A percentile compares a stretch with the other conserved stretches of the same genome.
phyloP scores from a whole-genome alignment of 2,888 invertebrate genomes.

The Andricus quercusramuli region DNA sequence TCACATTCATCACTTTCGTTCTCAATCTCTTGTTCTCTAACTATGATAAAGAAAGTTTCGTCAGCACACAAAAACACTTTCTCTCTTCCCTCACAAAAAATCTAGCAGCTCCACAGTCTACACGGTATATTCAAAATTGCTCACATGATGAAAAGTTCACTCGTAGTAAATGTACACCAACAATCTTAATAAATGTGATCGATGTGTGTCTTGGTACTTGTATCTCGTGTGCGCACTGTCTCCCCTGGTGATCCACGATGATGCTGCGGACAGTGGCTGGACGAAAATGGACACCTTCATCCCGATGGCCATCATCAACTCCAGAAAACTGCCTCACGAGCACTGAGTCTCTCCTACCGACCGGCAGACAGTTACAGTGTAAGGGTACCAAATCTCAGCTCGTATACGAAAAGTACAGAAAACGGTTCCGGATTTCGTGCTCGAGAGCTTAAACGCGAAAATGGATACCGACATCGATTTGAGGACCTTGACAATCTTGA shows the following conservation, averaged over 20 bases:
- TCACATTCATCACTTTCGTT: constrained; percentile 39
- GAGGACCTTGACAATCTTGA: constrained; percentile 35
- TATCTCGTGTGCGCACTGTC: constrained; percentile 60
- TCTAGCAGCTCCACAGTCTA: not conserved
- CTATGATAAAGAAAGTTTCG: constrained; percentile 2
- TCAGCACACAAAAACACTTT: not conserved
- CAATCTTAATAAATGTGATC: constrained; percentile 48
- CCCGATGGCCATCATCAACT: constrained; percentile 51
- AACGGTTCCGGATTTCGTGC: constrained; percentile 49
- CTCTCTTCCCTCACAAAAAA: not conserved
- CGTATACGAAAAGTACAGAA: constrained; percentile 61
- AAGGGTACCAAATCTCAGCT: constrained; percentile 64
- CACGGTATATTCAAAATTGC: not conserved
- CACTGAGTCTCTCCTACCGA: constrained; percentile 65
- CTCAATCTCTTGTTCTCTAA: not conserved
- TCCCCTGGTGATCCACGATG: constrained; percentile 44
- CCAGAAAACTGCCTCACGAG: constrained; percentile 50
- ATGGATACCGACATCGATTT: constrained; percentile 45
- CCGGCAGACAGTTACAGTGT: constrained; percentile 64
- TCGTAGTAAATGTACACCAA: constrained; percentile 18
- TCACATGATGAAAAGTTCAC: not conserved
- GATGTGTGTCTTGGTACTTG: constrained; percentile 63
- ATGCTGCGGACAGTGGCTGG: constrained; percentile 83
- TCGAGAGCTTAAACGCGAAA: constrained; percentile 48
- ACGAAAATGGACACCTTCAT: constrained; percentile 84